Evolutionary conservation across 2,797 vertebrate species (phyloP), one percentile per base, ranked within the genome.

Genomic region (Enteromius radiatus): DNA sequence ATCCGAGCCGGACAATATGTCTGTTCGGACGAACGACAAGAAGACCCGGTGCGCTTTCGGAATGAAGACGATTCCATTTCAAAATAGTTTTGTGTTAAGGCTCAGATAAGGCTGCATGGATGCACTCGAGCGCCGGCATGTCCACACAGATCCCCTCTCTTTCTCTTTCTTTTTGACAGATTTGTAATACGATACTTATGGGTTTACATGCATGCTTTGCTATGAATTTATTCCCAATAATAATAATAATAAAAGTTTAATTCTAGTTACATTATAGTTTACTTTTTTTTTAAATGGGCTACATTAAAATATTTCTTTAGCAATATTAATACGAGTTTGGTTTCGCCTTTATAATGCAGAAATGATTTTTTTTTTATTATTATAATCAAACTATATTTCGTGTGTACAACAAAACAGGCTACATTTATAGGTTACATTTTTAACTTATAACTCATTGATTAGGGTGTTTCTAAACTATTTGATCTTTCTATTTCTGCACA

Each of bases 1-100:
- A 33, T 87, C 86, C 88, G 91, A 89, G 41, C 86, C 75, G 76
- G 87, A 92, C 91, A 82, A 79, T 89, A 84, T 87, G 21, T 28
- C 87, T 90, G 86, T 89, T 87, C 86, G 85, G 85, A 83, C 56
- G 82, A 84, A 86, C 85, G 89, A 83, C 85, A 88, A 38, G 77
- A 87, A 86, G 90, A 88, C 87, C 86, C 78, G 80, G 88, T 85
- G 88, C 89, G 84, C 86, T 85, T 19, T 83, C 43, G 83, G 88
- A 86, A 88, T 84, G 87, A 87, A 89, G 84, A 91, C 83, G 87
- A 89, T 78, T 84, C 84, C 81, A 87, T 89, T 78, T 77, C 54
- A 86, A 76, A 85, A 83, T 86, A 88, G 71, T 76, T 88, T 70
- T n/a, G 84, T 82, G 90, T 89, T 89, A 86, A 89, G 77, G 83